These are phyloP conservation scores for Daphoenositta chrysoptera DNA, from an alignment of 2,113 vertebrate species.

Conservation along the genomic window DNA sequence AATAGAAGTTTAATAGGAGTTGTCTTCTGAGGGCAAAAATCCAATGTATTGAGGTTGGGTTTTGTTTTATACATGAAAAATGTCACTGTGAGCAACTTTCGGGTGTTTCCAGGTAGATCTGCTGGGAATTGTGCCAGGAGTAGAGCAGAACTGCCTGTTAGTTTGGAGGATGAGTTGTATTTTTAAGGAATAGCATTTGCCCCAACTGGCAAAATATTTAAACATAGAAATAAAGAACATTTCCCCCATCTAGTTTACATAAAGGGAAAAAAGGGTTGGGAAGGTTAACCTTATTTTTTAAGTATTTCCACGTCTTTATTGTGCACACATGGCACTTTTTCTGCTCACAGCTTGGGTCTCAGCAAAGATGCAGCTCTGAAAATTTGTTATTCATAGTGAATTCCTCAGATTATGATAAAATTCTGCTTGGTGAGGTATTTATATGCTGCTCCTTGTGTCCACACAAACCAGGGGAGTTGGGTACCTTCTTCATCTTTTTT, in stretches of 20 bases:
- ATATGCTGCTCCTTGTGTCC: background rate
- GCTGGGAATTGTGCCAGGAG: background rate
- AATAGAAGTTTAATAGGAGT: background rate
- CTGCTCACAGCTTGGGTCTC: background rate
- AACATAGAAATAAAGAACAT: background rate
- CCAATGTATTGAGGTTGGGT: fast-evolving
- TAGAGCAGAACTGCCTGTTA: background rate
- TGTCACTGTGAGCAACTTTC: background rate
- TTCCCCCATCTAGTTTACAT: background rate
- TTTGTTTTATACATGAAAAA: background rate
- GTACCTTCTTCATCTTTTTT: background rate
- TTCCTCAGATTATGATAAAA: background rate
- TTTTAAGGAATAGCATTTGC: background rate
- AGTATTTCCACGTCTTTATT: background rate
- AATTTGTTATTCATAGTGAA: background rate
- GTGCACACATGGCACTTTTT: background rate
- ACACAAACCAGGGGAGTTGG: background rate
- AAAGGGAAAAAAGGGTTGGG: fast-evolving
- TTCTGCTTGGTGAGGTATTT: background rate
- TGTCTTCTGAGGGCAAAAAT: background rate
- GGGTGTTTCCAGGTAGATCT: background rate
- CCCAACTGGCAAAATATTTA: background rate
- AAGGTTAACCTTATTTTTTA: background rate
- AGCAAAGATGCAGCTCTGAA: background rate
- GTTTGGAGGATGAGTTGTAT: background rate